Evolutionary conservation across 2,797 vertebrate species (phyloP).

Genomic region (Cossypha niveicapilla): DNA sequence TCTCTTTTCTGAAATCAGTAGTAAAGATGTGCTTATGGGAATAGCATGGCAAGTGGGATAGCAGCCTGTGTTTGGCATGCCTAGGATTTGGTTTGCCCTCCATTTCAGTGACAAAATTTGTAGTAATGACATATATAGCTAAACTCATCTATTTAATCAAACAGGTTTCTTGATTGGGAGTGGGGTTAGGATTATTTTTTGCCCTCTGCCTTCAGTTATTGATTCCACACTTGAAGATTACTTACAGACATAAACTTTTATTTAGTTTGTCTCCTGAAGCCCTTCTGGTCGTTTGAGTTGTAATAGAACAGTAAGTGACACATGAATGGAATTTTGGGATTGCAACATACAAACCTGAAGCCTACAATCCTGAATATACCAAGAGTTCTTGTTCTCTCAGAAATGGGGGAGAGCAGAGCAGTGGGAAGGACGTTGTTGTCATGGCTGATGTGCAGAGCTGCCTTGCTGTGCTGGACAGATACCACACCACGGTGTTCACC

Average conservation of each 20-base stretch:
- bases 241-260: neutral
- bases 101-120: neutral
- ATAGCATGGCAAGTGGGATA: neutral
- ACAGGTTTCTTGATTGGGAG: neutral
- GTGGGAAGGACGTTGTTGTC: neutral
- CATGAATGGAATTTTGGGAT: neutral
- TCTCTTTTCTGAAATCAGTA: neutral
- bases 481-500: accelerated
- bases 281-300: neutral
- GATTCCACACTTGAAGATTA: neutral
- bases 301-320: neutral
- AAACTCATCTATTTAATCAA: neutral
- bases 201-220: neutral
- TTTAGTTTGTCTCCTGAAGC: neutral
- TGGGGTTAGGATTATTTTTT: neutral
- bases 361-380: neutral
- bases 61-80: neutral
- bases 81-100: neutral
- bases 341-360: neutral
- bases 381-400: neutral
- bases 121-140: neutral
- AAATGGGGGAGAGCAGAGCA: neutral
- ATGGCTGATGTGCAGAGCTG: neutral
- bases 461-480: neutral
- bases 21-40: neutral